phyloP scores from a whole-genome alignment of 2,888 invertebrate genomes.

The Brachypalpus laphriformis region DNA sequence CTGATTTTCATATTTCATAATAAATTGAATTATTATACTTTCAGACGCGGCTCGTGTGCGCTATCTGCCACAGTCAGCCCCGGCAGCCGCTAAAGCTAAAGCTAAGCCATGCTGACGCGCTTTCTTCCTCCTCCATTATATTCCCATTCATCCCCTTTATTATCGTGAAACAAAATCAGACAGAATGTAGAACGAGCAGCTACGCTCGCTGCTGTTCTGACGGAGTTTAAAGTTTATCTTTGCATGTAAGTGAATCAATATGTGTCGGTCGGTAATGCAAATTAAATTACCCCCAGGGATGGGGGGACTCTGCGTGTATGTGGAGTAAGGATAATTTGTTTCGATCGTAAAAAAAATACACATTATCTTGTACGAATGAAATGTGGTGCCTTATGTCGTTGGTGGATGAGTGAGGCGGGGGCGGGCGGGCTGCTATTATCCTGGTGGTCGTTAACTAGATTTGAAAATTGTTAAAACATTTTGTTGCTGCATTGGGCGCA shows the following conservation, averaged over 20 bases:
- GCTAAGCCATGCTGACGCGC: not conserved
- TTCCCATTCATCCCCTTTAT: not conserved
- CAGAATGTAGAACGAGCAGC: conserved; percentile 13
- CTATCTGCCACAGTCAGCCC: conserved; percentile 41
- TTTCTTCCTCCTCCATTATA: not conserved
- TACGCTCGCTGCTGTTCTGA: not conserved
- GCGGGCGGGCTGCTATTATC: conserved; percentile 8
- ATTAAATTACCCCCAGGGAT: conserved; percentile 52
- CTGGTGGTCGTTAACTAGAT: conserved; percentile 47
- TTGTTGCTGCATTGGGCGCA: conserved; percentile 9
- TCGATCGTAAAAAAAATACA: conserved; percentile 50
- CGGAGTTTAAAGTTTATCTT: conserved; percentile 55
- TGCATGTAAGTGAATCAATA: conserved; percentile 57
- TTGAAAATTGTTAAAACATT: conserved; percentile 48
- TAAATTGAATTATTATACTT: conserved; percentile 64
- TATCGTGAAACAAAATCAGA: conserved; percentile 12
- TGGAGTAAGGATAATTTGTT: conserved; percentile 60
- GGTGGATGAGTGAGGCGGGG: not conserved
- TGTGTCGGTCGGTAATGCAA: conserved; percentile 63
- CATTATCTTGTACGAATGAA: conserved; percentile 51
- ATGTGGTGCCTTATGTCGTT: conserved; percentile 33
- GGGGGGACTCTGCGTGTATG: conserved; percentile 1
- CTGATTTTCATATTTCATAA: conserved; percentile 54
- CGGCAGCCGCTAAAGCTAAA: conserved; percentile 1
- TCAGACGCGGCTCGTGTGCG: conserved; percentile 10